phyloP scores from a whole-genome alignment of 2,888 invertebrate genomes.

The Pelosia muscerda region DNA sequence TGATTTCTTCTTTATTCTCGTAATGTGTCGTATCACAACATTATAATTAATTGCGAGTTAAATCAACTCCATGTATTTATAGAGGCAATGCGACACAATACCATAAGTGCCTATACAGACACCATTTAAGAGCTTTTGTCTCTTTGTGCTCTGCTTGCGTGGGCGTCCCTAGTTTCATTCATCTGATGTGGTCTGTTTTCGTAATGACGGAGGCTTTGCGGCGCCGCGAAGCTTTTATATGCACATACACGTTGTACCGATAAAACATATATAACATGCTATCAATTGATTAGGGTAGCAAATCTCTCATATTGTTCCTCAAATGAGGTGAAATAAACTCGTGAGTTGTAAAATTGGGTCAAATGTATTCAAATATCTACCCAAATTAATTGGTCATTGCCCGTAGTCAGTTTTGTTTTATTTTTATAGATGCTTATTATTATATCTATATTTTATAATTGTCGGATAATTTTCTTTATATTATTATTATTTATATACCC shows the following conservation, averaged over 20 bases:
- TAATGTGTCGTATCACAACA: constrained; percentile 3
- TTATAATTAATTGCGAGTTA: constrained; percentile 46
- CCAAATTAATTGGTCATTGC: too few relatives aligned
- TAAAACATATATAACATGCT: constrained; percentile 41
- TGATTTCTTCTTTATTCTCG: constrained; percentile 5
- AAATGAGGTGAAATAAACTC: not conserved
- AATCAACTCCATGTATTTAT: constrained; percentile 44
- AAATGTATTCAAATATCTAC: too few relatives aligned
- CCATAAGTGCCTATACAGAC: constrained; percentile 59
- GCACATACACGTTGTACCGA: constrained; percentile 50
- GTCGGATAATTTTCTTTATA: too few relatives aligned
- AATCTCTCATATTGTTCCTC: not conserved
- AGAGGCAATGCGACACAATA: constrained; percentile 53
- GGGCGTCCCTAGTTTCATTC: constrained; percentile 80
- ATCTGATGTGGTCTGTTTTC: constrained; percentile 75
- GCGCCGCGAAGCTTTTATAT: constrained; percentile 63
- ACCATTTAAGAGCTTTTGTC: constrained; percentile 73
- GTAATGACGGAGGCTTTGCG: constrained; percentile 72
- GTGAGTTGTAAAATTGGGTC: too few relatives aligned
- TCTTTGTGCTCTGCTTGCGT: constrained; percentile 71
- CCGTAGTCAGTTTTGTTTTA: too few relatives aligned
- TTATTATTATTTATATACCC: too few relatives aligned
- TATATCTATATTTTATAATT: too few relatives aligned
- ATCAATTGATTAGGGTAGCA: constrained; percentile 30
- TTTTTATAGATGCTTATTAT: too few relatives aligned